A percentile compares a stretch with the other conserved stretches of the same genome.
Conservation (phyloP, 2,888 invertebrate genomes). For the Caenorhabditis uteleia region DNA sequence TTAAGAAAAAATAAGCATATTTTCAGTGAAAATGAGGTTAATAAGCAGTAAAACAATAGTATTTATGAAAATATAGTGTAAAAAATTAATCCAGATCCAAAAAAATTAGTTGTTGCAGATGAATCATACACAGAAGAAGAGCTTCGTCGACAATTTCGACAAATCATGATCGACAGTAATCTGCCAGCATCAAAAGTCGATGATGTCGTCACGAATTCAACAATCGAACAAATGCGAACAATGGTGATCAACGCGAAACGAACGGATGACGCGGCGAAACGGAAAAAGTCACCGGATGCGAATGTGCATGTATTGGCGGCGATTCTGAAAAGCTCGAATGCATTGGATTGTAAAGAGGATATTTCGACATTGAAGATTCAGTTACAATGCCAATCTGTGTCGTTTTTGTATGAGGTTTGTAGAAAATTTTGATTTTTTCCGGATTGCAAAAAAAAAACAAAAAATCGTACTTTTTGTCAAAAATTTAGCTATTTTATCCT, state of each 20-base stretch:
- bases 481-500: no score
- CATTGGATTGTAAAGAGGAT: slow-evolving; percentile 30
- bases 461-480: no score
- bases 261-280: slow-evolving; percentile 22
- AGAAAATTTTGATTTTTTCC: neutral
- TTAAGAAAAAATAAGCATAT: no score
- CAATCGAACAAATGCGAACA: slow-evolving; percentile 8
- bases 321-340: slow-evolving; percentile 19
- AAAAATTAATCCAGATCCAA: neutral
- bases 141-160: slow-evolving; percentile 9
- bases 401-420: slow-evolving; percentile 23
- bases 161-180: slow-evolving; percentile 30
- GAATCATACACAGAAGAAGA: slow-evolving; percentile 22
- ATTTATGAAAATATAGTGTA: no score
- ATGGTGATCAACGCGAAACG: slow-evolving; percentile 25
- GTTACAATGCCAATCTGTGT: slow-evolving; percentile 24
- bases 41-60: no score
- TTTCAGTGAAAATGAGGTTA: no score
- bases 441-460: neutral
- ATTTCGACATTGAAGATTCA: slow-evolving; percentile 25
- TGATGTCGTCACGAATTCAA: slow-evolving; percentile 6
- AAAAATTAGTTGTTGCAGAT: neutral
- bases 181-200: slow-evolving; percentile 8
- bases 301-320: slow-evolving; percentile 5
- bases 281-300: slow-evolving; percentile 15